Percentiles rank a stretch among this genome's conserved stretches.
Evolutionary conservation across 2,113 vertebrate species (phyloP).

Genomic region (Coptodon rendalli): DNA sequence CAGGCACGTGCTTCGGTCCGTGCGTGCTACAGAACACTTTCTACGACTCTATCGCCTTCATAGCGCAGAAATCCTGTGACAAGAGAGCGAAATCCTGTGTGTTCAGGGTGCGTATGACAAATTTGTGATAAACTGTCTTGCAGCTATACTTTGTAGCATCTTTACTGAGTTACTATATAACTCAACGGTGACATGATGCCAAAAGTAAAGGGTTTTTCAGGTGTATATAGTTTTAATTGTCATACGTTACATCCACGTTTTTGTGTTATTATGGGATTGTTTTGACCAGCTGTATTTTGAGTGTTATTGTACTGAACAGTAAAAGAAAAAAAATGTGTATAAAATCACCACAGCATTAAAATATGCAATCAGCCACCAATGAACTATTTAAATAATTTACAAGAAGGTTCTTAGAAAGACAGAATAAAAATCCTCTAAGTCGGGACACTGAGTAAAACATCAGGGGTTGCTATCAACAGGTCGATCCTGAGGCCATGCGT

Average conservation of each 20-base stretch:
- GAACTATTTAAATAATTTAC: not conserved
- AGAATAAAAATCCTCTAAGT: not conserved
- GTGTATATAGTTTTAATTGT: not conserved
- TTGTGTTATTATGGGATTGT: not conserved
- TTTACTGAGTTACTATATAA: not conserved
- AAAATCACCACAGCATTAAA: not conserved
- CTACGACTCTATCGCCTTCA: constrained; percentile 84
- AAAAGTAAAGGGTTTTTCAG: not conserved
- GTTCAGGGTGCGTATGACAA: constrained; percentile 74
- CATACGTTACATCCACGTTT: not conserved
- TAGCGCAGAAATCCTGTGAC: constrained; percentile 82
- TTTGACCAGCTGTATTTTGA: not conserved
- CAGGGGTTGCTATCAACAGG: constrained; percentile 58
- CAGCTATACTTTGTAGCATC: not conserved
- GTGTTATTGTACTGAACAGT: not conserved
- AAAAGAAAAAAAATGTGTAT: not conserved
- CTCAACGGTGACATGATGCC: not conserved
- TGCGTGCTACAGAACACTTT: constrained; percentile 80
- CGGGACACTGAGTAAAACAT: not conserved
- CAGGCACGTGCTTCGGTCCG: constrained; percentile 80
- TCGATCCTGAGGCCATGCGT: constrained; percentile 77
- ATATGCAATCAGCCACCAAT: not conserved
- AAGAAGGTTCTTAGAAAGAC: not conserved
- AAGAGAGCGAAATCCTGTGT: constrained; percentile 74
- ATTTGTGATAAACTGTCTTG: not conserved